Evolutionary conservation across 2,888 invertebrate genomes (phyloP).

Genomic region (Rhopalosiphum nymphaeae): DNA sequence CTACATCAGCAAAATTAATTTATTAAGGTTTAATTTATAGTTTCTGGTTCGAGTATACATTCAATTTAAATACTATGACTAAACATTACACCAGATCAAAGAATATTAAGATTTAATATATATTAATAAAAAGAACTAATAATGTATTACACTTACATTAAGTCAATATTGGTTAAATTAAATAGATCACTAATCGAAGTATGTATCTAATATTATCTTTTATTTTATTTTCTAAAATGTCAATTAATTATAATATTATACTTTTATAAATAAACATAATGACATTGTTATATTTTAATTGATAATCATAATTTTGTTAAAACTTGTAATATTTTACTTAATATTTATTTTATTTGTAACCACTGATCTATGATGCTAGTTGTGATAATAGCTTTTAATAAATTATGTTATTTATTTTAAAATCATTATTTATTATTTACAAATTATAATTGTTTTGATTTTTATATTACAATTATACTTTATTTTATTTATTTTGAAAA

Average conservation of each 20-base stretch:
- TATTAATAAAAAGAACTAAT: neutral
- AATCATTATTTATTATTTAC: neutral
- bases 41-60: neutral
- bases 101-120: neutral
- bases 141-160: neutral
- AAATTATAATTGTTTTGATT: constrained; percentile 16
- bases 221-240: neutral
- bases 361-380: neutral
- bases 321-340: neutral
- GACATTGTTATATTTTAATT: neutral
- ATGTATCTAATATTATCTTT: neutral
- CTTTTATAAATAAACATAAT: neutral
- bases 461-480: neutral
- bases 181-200: neutral
- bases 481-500: neutral
- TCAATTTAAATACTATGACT: neutral
- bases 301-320: constrained; percentile 35
- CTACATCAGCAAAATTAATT: neutral
- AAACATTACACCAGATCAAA: neutral
- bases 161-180: neutral
- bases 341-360: constrained; percentile 3
- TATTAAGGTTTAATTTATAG: neutral
- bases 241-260: neutral
- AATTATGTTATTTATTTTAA: neutral
- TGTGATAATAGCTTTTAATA: neutral